A percentile compares a stretch with the other conserved stretches of the same genome.
These are phyloP conservation scores for Machaerirhynchus nigripectus DNA, from an alignment of 2,113 vertebrate genomes.

Conservation along the genomic window DNA sequence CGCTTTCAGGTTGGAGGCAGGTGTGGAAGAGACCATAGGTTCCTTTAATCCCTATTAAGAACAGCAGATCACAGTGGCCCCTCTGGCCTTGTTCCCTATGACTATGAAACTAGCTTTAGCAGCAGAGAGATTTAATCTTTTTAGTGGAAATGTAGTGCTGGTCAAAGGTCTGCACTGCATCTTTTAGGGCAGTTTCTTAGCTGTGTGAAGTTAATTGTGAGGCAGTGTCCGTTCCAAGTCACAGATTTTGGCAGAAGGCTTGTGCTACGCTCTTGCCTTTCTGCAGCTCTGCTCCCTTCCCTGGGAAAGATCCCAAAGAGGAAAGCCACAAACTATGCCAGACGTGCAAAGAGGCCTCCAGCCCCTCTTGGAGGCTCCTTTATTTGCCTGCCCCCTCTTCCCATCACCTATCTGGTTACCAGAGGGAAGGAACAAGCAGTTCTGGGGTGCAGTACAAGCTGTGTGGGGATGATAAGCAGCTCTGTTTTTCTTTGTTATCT, in stretches of 20 bases:
- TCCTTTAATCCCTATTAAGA: slow-evolving; percentile 61
- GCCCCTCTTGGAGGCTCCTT: background rate
- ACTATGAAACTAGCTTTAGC: slow-evolving; percentile 52
- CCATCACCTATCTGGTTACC: background rate
- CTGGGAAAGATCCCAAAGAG: background rate
- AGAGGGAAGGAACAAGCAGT: background rate
- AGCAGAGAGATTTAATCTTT: slow-evolving; percentile 54
- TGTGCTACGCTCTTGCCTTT: background rate
- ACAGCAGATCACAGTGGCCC: slow-evolving; percentile 55
- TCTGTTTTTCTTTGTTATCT: background rate
- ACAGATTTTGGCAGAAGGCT: background rate
- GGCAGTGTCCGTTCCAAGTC: background rate
- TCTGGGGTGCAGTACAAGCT: background rate
- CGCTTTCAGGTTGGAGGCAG: slow-evolving; percentile 14
- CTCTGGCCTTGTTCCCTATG: slow-evolving; percentile 56
- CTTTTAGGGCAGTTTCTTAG: slow-evolving; percentile 33
- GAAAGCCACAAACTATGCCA: background rate
- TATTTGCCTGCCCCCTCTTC: background rate
- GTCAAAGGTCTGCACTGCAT: slow-evolving; percentile 33
- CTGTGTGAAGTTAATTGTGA: slow-evolving; percentile 23
- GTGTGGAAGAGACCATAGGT: background rate
- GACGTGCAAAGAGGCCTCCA: accelerated
- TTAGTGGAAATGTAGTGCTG: slow-evolving; percentile 36
- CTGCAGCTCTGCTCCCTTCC: background rate
- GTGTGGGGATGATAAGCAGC: background rate